Base-by-base conservation (phyloP, 2,797 vertebrate genomes). In the Myioborus miniatus region DNA sequence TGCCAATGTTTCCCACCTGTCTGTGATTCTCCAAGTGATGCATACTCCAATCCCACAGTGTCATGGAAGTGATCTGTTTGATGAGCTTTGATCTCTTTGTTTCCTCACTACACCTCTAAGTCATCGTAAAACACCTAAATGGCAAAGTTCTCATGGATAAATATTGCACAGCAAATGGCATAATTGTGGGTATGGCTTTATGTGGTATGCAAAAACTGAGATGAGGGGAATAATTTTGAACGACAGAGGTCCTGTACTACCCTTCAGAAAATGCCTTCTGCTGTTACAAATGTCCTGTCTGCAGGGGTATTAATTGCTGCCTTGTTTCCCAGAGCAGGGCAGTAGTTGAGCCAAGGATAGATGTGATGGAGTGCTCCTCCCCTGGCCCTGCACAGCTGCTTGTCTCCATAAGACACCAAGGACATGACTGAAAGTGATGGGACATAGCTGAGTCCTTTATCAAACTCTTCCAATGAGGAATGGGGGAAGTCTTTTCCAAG, bases 1-100 rank as follows among this genome's bases (percentile, higher is more conserved):
- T 59, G 63, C 44, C 56, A 79, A 75, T 68, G 43, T 29, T 93
- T 92, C 87, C 59, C 83, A 52, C 21, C 29, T 65, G 36, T 44
- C 53, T 75, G 14, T 41, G 69, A 72, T 60, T 78, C 16, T 79
- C 20, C 56, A 44, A 65, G 26, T 19, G 32, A 47, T 7, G 9
- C 34, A 18, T 30, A 30, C 23, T 80, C 11, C 26, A 49, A 6
- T 47, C 58, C 15, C 26, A 47, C 34, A 36, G 4, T 29, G 8
- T 36, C 18, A 17, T 29, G 43, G 32, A 67, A 92, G 21, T 0
- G 1, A 58, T 64, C 5, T 0, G 1, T 65, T 65, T 87, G n/a
- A 26, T 47, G 49, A 78, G 23, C 43, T 68, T 55, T 65, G 24
- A 39, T 60, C 26, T 55, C 23, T 71, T 53, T 60, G 13, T 55